These are phyloP conservation scores for Trogon melanurus DNA, from an alignment of 2,113 vertebrate species.

Conservation along the genomic window DNA sequence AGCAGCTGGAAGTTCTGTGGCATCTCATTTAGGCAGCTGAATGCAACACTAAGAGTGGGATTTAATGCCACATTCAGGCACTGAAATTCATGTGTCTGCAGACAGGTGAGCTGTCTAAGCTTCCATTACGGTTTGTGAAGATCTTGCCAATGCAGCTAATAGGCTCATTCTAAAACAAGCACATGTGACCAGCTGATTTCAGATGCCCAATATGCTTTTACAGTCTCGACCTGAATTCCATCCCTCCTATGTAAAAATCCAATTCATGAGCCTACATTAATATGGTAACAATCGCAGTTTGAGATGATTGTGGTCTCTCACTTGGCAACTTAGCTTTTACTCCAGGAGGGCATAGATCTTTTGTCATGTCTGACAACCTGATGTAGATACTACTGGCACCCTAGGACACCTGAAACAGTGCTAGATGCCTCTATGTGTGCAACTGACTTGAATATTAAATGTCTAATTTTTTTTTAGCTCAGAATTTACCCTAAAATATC, in stretches of 20 bases:
- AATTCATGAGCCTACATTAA: not conserved
- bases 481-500: not conserved
- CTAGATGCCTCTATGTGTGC: not conserved
- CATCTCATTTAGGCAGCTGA: not conserved
- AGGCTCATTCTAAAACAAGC: not conserved
- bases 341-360: not conserved
- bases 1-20: not conserved
- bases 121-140: not conserved
- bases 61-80: not conserved
- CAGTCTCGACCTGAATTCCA: not conserved
- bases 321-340: not conserved
- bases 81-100: not conserved
- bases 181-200: not conserved
- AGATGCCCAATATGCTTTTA: not conserved
- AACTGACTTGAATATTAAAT: not conserved
- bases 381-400: not conserved
- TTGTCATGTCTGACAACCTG: not conserved
- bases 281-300: not conserved
- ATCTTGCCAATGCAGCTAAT: not conserved
- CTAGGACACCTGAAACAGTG: not conserved
- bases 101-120: not conserved
- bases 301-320: not conserved
- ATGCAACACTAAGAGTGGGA: not conserved
- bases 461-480: not conserved
- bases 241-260: not conserved